Base-by-base conservation (phyloP, 1,140 invertebrate genomes). In the Pomacea maculata region DNA sequence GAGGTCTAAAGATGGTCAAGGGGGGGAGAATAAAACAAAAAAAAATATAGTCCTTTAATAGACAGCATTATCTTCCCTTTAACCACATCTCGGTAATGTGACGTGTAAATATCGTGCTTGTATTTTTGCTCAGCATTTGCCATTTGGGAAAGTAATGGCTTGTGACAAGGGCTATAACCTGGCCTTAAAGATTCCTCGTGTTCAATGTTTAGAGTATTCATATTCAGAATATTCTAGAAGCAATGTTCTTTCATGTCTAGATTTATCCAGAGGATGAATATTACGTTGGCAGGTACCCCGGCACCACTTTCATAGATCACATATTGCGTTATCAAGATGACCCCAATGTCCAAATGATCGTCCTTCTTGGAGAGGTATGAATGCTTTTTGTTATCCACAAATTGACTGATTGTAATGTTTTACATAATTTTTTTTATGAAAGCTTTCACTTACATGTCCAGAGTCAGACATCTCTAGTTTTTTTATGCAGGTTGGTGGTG, bases 241-340 rank as follows among this genome's bases (percentile, higher is more conserved):
- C 71, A 9, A 52, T 73, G 25, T 45, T 73, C n/a, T 19, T 19
- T 73, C n/a, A 6, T 12, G n/a, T 11, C n/a, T 45, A 21, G 4
- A 8, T 52, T 54, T 45, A 70, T 25, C 14, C n/a, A 25, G 34
- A n/a, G 6, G 10, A 55, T 63, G 5, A 34, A 4, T 74, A 21
- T 81, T n/a, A 57, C 78, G 63, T 21, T 82, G 87, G 55, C 85
- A 92, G 91, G 71, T 99, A 99, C 92, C 98, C 99, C 0, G 98
- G 98, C 10, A 98, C 97, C 14, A 99, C 97, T 0, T 99, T 99
- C 92, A 97, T 99, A 94, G 98, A 99, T 91, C 98, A 99, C 88
- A 95, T 99, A 83, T 92, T 98, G 88, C 95, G 98, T 76, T 96
- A 95, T 87, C 93, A 95, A 87, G 92, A 91, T 76, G 94, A 95